Percentiles rank a stretch among this genome's conserved stretches.
These are phyloP conservation scores for Trachymyrmex cornetzi DNA, from an alignment of 1,140 invertebrate genomes.

Conservation along the genomic window DNA sequence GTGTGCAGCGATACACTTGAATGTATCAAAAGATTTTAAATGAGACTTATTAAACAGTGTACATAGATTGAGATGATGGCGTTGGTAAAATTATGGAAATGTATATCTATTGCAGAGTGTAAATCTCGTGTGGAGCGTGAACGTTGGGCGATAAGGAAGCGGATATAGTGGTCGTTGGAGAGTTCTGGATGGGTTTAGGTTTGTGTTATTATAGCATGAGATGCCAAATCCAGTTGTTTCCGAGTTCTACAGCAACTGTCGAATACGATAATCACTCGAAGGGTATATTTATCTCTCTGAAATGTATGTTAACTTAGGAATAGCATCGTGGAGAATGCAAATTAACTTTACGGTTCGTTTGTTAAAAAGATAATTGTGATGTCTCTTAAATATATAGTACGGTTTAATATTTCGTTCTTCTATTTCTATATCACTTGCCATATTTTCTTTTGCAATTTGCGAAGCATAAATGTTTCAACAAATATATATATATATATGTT, in stretches of 20 bases:
- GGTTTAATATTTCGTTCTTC: constrained; percentile 2
- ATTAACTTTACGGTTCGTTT: neutral
- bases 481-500: neutral
- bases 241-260: constrained; percentile 44
- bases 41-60: neutral
- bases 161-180: constrained; percentile 47
- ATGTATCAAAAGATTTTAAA: neutral
- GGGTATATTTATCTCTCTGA: constrained; percentile 1
- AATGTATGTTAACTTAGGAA: neutral
- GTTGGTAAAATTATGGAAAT: constrained; percentile 49
- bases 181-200: constrained; percentile 35
- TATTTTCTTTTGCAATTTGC: neutral
- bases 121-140: constrained; percentile 45
- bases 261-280: constrained; percentile 40
- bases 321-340: neutral
- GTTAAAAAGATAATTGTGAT: neutral
- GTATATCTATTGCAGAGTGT: constrained; percentile 34
- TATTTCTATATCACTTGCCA: neutral
- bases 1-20: neutral
- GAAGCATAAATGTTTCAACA: neutral
- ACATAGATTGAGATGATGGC: neutral
- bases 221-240: constrained; percentile 55
- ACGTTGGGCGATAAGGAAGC: constrained; percentile 51
- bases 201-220: constrained; percentile 35
- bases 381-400: neutral